phyloP scores from a whole-genome alignment of 1,140 invertebrate species.

The Melipona quadrifasciata region DNA sequence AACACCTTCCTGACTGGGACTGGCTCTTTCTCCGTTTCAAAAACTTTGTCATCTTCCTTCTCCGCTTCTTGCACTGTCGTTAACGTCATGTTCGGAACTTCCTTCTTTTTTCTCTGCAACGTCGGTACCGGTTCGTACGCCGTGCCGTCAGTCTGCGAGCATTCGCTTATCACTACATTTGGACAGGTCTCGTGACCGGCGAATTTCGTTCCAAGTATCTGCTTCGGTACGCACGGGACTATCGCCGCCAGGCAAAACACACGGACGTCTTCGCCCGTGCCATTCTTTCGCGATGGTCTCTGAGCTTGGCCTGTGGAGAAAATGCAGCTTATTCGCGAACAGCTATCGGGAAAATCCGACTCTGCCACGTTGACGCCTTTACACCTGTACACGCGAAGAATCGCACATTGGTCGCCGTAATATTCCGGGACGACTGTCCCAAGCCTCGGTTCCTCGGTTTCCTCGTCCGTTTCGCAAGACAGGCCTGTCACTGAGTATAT shows the following conservation, averaged over 20 bases:
- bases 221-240: background rate
- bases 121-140: background rate
- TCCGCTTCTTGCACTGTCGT: background rate
- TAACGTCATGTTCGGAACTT: background rate
- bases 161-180: background rate
- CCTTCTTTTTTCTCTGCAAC: too few relatives aligned
- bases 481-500: constrained; percentile 22
- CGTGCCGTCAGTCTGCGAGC: background rate
- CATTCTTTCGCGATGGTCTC: background rate
- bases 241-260: background rate
- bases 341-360: too few relatives aligned
- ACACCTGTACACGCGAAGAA: background rate
- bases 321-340: background rate
- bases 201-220: background rate
- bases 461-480: background rate
- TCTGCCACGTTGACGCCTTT: background rate
- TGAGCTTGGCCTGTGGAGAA: background rate
- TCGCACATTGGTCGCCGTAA: background rate
- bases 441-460: background rate
- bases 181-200: background rate
- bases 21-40: background rate
- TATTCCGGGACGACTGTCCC: background rate
- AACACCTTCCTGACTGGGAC: too few relatives aligned
- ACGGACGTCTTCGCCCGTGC: too few relatives aligned
- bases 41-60: background rate